Evolutionary conservation across 2,113 vertebrate species (phyloP).

Genomic region (Nettapus auritus): DNA sequence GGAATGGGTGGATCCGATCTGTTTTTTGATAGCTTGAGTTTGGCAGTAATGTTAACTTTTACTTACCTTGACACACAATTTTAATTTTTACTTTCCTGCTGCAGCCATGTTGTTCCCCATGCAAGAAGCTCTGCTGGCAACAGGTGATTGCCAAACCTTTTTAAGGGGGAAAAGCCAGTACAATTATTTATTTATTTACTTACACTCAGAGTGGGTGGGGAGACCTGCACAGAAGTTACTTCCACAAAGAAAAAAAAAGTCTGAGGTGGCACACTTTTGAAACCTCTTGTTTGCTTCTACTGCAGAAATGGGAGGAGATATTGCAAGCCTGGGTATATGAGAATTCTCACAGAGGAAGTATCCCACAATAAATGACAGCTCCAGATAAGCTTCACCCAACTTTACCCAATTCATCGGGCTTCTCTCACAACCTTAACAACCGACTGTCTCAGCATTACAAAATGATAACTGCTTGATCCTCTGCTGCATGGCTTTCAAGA

Average conservation of each 20-base stretch:
- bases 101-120: neutral
- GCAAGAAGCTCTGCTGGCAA: constrained; percentile 61
- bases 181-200: constrained; percentile 48
- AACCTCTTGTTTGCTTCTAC: constrained; percentile 5
- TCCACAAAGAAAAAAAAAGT: constrained; percentile 17
- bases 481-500: neutral
- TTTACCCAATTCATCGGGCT: constrained; percentile 20
- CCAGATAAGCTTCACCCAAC: neutral
- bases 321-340: constrained; percentile 54
- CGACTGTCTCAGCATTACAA: constrained; percentile 11
- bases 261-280: constrained; percentile 12
- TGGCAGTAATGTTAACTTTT: constrained; percentile 39
- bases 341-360: constrained; percentile 76
- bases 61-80: constrained; percentile 8
- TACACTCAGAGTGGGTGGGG: neutral
- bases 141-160: constrained; percentile 32
- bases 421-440: neutral
- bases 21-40: constrained; percentile 31
- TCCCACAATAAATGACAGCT: constrained; percentile 74
- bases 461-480: neutral
- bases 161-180: constrained; percentile 8
- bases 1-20: constrained; percentile 31
- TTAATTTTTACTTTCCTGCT: constrained; percentile 40
- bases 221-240: neutral
- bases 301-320: constrained; percentile 70